Conservation (phyloP, 2,888 invertebrate species). For the Elmis aenea region DNA sequence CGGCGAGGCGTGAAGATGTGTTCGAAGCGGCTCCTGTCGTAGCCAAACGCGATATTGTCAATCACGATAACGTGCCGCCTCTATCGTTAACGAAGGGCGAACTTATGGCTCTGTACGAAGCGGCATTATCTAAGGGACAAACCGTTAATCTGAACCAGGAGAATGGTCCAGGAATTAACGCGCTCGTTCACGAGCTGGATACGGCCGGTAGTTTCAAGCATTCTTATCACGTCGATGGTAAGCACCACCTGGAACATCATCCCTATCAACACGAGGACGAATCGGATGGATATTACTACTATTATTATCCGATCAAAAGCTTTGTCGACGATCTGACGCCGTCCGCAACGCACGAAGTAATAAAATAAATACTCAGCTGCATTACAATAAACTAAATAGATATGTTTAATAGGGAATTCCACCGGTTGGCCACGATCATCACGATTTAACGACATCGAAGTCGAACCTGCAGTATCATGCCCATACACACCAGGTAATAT, state of each 20-base stretch:
- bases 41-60: background rate
- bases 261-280: slow-evolving; percentile 16
- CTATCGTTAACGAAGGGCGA: slow-evolving; percentile 44
- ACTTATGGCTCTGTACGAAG: slow-evolving; percentile 48
- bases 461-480: slow-evolving; percentile 32
- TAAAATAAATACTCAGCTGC: background rate
- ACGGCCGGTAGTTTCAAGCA: no score
- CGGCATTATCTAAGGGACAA: slow-evolving; percentile 41
- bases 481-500: slow-evolving; percentile 37
- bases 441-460: slow-evolving; percentile 2
- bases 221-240: slow-evolving; percentile 6
- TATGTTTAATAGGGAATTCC: no score
- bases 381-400: background rate
- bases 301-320: slow-evolving; percentile 52
- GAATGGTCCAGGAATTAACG: slow-evolving; percentile 29
- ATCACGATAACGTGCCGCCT: slow-evolving; percentile 17
- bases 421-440: no score
- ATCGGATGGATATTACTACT: slow-evolving; percentile 47
- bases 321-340: slow-evolving; percentile 45
- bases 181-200: slow-evolving; percentile 42
- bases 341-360: slow-evolving; percentile 16
- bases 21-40: slow-evolving; percentile 2
- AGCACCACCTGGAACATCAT: slow-evolving; percentile 10
- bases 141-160: slow-evolving; percentile 35
- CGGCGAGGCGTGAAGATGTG: slow-evolving; percentile 8